Base-by-base conservation (phyloP, 2,797 vertebrate genomes). In the Staurois parvus region DNA sequence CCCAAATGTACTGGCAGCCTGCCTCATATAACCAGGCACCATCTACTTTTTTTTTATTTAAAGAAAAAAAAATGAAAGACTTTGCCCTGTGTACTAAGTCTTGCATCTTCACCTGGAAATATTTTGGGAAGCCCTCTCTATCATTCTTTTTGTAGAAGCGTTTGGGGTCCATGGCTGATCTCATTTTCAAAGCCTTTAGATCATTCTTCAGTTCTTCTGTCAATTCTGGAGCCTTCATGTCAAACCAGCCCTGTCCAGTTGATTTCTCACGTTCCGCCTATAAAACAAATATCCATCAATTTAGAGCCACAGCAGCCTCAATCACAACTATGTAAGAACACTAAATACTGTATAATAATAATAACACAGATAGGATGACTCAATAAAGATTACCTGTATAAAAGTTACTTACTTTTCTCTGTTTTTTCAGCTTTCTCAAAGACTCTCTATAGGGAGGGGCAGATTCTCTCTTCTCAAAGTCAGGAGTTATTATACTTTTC, bases 81-180 rank as follows among this genome's bases (percentile, higher is more conserved):
- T 74, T 12, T 56, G 45, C 4, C 45, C 45, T 4, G 45, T 15
- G 52, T 21, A 21, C 7, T 7, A 59, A 24, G 52, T 9, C 52
- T 59, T 24, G 48, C n/a, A n/a, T 30, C 37, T 30, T 48, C 86
- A 99, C 98, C 97, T 99, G 96, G 81, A 99, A 98, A 84, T 98
- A 98, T 85, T 98, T 99, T 69, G 98, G 97, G 40, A 98, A 95
- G 13, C 97, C 97, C 6, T 98, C 97, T 92, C 98, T 92, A 89
- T 99, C 98, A 7, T 97, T 97, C 92, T 99, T 99, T 93, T 99
- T 99, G 90, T 99, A 99, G 92, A 99, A 99, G 59, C 95, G 95
- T 90, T 99, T 99, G 4, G 97, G 94, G 88, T 99, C 96, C 93
- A 98, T 85, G 0, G 96, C 94, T 42, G 95, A 94, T 89, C 97